These are phyloP conservation scores for Stomatorhinus walkeri DNA, from an alignment of 2,797 vertebrate genomes.

Conservation along the genomic window DNA sequence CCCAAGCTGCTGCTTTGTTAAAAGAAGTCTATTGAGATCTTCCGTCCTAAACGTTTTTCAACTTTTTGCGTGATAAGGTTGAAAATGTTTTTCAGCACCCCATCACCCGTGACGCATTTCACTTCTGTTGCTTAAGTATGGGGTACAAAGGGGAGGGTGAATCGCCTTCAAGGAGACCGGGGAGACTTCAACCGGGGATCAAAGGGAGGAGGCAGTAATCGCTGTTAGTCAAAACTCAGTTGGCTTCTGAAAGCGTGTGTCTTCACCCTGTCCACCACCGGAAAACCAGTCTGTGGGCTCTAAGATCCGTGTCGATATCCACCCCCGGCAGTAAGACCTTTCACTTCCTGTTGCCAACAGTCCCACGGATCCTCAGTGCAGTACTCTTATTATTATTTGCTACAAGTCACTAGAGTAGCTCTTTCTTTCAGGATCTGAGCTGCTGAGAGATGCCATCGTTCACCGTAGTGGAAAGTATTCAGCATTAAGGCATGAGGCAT, in stretches of 20 bases:
- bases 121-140: background rate
- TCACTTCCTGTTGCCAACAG: constrained; percentile 16
- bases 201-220: background rate
- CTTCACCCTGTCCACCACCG: background rate
- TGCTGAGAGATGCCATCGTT: background rate
- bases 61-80: background rate
- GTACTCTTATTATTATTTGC: background rate
- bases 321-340: background rate
- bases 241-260: background rate
- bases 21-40: constrained; percentile 11
- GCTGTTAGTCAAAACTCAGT: background rate
- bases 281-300: background rate
- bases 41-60: background rate
- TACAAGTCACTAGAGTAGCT: background rate
- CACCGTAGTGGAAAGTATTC: background rate
- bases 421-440: background rate
- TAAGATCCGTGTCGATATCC: background rate
- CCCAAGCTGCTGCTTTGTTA: constrained; percentile 21
- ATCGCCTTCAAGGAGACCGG: background rate
- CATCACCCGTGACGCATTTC: background rate
- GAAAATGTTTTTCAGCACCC: background rate
- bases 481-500: background rate
- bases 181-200: background rate
- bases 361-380: constrained; percentile 5
- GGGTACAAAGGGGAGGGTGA: background rate